These are phyloP conservation scores for Molossus alvarezi DNA, from an alignment of 2,797 vertebrate species.

Conservation along the genomic window DNA sequence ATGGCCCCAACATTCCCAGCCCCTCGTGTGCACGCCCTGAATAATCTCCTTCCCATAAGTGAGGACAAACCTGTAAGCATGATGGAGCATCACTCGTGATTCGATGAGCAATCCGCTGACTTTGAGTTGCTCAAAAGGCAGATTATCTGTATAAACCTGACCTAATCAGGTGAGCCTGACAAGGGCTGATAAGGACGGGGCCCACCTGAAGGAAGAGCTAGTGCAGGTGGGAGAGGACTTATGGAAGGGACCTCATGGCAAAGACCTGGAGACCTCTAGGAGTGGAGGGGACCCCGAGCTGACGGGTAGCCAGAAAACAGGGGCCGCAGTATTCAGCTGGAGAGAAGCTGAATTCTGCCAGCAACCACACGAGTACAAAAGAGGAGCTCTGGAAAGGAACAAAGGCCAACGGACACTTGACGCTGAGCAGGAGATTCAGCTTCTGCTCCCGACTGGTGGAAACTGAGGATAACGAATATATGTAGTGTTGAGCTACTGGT, in stretches of 20 bases:
- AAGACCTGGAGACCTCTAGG: background rate
- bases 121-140: background rate
- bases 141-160: background rate
- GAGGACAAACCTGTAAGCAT: background rate
- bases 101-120: background rate
- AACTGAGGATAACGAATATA: background rate
- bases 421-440: background rate
- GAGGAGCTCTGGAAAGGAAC: background rate
- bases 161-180: background rate
- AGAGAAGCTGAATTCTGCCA: background rate
- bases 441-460: background rate
- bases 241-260: fast-evolving
- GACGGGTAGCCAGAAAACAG: background rate
- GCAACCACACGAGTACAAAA: fast-evolving
- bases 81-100: fast-evolving
- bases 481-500: background rate
- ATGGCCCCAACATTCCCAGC: background rate
- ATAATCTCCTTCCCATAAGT: too few species aligned
- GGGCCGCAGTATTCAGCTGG: background rate
- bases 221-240: background rate
- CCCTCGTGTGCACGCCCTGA: background rate
- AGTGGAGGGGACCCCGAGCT: background rate
- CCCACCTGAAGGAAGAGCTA: background rate
- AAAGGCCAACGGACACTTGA: background rate
- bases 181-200: background rate